These are phyloP conservation scores for Colaptes auratus DNA, from an alignment of 2,113 vertebrate species.

Conservation along the genomic window DNA sequence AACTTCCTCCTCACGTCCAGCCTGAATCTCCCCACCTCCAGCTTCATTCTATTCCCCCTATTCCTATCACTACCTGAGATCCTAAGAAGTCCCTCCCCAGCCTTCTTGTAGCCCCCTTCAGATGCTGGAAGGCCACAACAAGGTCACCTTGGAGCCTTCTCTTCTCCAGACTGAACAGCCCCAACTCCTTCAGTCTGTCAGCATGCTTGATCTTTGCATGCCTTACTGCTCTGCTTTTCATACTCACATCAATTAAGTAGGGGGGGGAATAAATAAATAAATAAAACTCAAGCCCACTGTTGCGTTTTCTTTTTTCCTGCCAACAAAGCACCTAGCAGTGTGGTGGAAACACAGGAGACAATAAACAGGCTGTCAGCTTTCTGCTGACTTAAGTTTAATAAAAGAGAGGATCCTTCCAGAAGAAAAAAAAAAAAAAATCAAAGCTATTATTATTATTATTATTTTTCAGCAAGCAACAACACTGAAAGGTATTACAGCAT, in stretches of 20 bases:
- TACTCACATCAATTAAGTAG: neutral
- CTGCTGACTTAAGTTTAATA: constrained; percentile 46
- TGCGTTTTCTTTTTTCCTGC: neutral
- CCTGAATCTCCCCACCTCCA: too few species aligned
- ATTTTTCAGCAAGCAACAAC: constrained; percentile 3
- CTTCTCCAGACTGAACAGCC: too few species aligned
- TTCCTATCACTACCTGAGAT: too few species aligned
- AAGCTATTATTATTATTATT: constrained; percentile 52
- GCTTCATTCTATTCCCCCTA: too few species aligned
- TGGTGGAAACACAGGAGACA: neutral
- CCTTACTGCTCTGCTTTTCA: neutral
- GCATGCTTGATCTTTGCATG: neutral
- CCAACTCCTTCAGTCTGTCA: neutral
- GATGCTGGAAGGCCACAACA: too few species aligned
- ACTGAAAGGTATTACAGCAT: neutral
- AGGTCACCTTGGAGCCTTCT: too few species aligned
- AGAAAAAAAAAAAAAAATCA: constrained; percentile 33
- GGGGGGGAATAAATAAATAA: neutral
- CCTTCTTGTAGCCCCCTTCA: too few species aligned
- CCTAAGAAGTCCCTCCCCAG: too few species aligned
- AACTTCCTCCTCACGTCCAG: too few species aligned
- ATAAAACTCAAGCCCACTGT: neutral
- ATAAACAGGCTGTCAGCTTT: constrained; percentile 12
- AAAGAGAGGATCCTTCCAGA: constrained; percentile 21
- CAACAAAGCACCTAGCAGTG: neutral